These are phyloP conservation scores for Cenopis cana DNA, from an alignment of 2,888 invertebrate species.

Conservation along the genomic window DNA sequence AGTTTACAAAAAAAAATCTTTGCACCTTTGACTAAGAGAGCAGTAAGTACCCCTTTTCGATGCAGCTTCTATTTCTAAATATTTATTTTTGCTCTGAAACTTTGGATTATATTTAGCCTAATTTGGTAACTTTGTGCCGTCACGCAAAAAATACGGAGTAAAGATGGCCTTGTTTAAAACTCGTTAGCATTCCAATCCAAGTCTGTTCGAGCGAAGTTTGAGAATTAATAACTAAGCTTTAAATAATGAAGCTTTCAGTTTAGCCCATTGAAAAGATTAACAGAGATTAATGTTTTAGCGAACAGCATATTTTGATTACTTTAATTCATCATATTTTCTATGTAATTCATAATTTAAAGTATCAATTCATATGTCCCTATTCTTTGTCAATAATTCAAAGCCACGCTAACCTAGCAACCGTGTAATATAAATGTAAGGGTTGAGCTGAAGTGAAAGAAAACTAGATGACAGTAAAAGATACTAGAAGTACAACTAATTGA, in stretches of 20 bases:
- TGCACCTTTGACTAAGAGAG: constrained; percentile 10
- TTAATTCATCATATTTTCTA: neutral
- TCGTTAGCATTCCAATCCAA: constrained; percentile 8
- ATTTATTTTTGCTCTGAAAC: constrained; percentile 5
- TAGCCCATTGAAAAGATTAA: too few species aligned
- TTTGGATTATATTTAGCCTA: too few species aligned
- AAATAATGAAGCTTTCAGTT: neutral
- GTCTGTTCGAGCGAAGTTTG: too few species aligned
- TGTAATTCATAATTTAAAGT: neutral
- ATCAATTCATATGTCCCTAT: neutral
- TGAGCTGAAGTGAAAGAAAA: neutral
- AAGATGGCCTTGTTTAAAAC: constrained; percentile 27
- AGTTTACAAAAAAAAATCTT: constrained; percentile 2
- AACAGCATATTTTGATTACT: too few species aligned
- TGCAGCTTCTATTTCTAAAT: neutral
- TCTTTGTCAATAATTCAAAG: neutral
- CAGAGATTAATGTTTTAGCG: too few species aligned
- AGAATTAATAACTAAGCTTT: too few species aligned
- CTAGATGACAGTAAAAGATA: neutral
- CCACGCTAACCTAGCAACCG: neutral
- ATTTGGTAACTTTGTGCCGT: constrained; percentile 2
- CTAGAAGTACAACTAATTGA: too few species aligned
- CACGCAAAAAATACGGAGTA: neutral
- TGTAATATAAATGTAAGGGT: neutral
- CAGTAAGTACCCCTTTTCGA: neutral